These are phyloP conservation scores for Uria lomvia DNA, from an alignment of 2,113 vertebrate genomes.

Conservation along the genomic window DNA sequence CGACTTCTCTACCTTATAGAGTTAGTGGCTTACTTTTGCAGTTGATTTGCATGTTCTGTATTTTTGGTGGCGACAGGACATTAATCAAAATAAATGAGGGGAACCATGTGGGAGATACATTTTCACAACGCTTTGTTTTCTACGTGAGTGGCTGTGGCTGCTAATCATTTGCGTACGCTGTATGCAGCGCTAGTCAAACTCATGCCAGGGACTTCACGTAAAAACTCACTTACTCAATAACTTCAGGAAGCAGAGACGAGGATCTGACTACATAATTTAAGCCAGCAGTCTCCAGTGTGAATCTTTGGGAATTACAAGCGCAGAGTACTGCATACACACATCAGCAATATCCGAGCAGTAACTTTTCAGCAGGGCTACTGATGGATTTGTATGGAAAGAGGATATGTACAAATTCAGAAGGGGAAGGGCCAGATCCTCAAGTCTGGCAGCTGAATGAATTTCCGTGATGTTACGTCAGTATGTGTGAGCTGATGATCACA, in stretches of 20 bases:
- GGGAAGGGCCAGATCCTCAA: not conserved
- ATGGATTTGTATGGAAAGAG: not conserved
- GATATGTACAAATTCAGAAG: not conserved
- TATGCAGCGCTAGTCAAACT: not conserved
- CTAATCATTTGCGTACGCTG: not conserved
- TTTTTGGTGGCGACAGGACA: not conserved
- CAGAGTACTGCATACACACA: not conserved
- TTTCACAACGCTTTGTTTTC: not conserved
- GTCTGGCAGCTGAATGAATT: not conserved
- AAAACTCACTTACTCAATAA: not conserved
- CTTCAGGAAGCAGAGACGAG: not conserved
- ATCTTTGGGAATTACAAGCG: not conserved
- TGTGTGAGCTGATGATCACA: not conserved
- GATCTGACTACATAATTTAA: not conserved
- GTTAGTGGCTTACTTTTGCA: not conserved
- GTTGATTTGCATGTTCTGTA: not conserved
- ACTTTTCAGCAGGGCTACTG: not conserved
- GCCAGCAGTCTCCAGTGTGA: not conserved
- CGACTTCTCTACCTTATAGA: accelerated
- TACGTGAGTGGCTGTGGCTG: accelerated
- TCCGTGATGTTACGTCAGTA: not conserved
- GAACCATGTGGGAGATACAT: not conserved
- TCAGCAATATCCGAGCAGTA: not conserved
- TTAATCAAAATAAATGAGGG: constrained; percentile 1
- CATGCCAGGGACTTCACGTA: not conserved